phyloP scores from a whole-genome alignment of 1,140 invertebrate species.

The Euglossa dilemma region DNA sequence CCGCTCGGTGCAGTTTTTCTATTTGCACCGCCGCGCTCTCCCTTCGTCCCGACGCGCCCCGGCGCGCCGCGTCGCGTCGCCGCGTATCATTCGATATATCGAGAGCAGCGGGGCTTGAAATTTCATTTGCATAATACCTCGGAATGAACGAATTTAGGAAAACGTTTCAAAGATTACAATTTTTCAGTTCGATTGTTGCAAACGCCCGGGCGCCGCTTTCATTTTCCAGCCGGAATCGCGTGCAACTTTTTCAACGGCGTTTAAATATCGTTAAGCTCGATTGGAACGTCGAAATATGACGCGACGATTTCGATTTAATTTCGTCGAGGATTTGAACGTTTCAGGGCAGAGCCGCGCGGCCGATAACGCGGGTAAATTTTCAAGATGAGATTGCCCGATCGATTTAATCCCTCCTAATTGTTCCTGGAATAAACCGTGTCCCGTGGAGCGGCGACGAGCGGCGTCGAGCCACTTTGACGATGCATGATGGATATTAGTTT shows the following conservation, averaged over 20 bases:
- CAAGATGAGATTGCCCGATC: neutral
- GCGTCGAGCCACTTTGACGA: neutral
- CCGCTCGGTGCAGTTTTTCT: neutral
- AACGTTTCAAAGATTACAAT: conserved; percentile 30
- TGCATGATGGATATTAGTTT: conserved; percentile 19
- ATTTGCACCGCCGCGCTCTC: neutral
- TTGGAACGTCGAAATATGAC: neutral
- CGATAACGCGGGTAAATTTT: neutral
- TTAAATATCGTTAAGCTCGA: neutral
- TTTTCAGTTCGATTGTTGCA: conserved; percentile 8
- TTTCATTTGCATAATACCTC: conserved; percentile 36
- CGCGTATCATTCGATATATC: conserved; percentile 3
- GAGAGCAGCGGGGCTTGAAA: neutral
- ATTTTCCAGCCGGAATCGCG: neutral
- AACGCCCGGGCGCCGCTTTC: neutral
- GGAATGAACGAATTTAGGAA: conserved; percentile 21
- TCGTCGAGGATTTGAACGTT: neutral
- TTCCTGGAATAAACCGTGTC: neutral
- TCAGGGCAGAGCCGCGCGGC: neutral
- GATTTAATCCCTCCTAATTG: neutral
- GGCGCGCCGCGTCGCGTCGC: no score
- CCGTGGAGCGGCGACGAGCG: neutral
- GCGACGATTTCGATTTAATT: neutral
- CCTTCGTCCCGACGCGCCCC: neutral
- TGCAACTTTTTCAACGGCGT: neutral